Base-by-base conservation (phyloP, 2,888 invertebrate genomes). In the Catocala sponsa region DNA sequence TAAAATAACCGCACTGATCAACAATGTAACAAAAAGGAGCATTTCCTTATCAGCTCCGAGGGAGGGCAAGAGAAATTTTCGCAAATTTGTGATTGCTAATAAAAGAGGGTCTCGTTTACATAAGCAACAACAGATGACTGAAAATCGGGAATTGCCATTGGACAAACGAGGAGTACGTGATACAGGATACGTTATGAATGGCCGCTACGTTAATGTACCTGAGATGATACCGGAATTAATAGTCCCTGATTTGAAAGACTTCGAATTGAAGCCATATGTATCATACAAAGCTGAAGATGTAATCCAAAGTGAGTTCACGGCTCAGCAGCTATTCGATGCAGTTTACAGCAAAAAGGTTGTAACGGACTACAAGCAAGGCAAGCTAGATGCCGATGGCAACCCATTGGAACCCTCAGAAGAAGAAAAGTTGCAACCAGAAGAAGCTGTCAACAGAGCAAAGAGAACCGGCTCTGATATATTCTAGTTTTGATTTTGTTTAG, bases 211-310 rank as follows among this genome's bases (percentile, higher is more conserved):
- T 0, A 78, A 86, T 11, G 92, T 99, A 4, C 97, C 97, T 0
- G 99, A 99, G 95, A 98, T 97, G 96, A 96, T 98, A 70, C 99
- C 99, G 0, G 97, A 99, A 84, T 86, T 99, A 12, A 96, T 99
- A 60, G 99, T 99, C 2, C 99, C 99, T 0, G 97, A 99, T 87
- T 91, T 99, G 32, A 96, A 95, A 69, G 96, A 95, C 72, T 99
- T 97, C 83, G 92, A 97, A 91, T 91, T 99, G 15, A 98, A 98
- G 88, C 98, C 99, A 0, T 99, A 99, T 81, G 99, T 99, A 0
- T 98, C 99, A 0, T 99, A 99, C 87, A 96, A 96, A 87, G 95
- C 96, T 0, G 95, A 96, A 4, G 96, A 98, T 61, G 96, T 98
- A 0, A 88, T 95, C 10, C 98, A 98, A 84, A 95, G 96, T 0